A percentile compares a stretch with the other conserved stretches of the same genome.
These are phyloP conservation scores for Caenorhabditis drosophilae DNA, from an alignment of 2,888 invertebrate genomes.

Conservation along the genomic window DNA sequence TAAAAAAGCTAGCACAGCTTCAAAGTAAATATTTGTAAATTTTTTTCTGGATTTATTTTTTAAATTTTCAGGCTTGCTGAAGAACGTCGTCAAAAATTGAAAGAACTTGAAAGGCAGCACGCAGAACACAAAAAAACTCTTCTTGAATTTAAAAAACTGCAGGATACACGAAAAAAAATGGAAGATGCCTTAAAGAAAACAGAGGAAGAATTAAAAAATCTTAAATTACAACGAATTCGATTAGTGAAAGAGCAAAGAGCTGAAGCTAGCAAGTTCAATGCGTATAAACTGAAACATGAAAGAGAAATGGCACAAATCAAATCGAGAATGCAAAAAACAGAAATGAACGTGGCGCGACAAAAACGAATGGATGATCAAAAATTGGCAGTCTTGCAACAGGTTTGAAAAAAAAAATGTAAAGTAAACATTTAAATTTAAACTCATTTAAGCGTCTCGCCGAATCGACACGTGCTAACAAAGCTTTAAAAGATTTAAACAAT, in stretches of 20 bases:
- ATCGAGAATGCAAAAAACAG: conserved; percentile 46
- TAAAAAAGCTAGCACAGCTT: conserved; percentile 21
- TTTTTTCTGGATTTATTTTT: background rate
- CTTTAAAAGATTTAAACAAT: conserved; percentile 22
- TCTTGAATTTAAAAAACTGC: conserved; percentile 35
- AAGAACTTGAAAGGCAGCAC: conserved; percentile 45
- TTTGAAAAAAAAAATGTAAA: background rate
- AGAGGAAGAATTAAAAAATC: conserved; percentile 43
- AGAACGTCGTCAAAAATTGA: conserved; percentile 45
- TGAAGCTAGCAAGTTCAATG: conserved; percentile 44
- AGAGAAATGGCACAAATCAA: conserved; percentile 45
- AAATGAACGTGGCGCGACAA: conserved; percentile 35
- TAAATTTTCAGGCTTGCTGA: conserved; percentile 36
- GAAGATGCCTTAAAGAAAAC: conserved; percentile 30
- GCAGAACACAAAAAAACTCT: conserved; percentile 35
- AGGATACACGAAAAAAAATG: conserved; percentile 22
- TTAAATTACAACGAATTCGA: conserved; percentile 36
- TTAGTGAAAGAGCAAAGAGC: conserved; percentile 39
- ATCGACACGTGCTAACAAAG: conserved; percentile 29
- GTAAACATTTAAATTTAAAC: background rate
- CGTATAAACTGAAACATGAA: conserved; percentile 39
- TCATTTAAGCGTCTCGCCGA: conserved; percentile 27
- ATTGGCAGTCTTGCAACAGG: conserved; percentile 43
- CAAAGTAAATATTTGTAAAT: too few relatives aligned
- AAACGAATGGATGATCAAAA: conserved; percentile 38